These are phyloP conservation scores for Volucella zonaria DNA, from an alignment of 2,888 invertebrate genomes.

Conservation along the genomic window DNA sequence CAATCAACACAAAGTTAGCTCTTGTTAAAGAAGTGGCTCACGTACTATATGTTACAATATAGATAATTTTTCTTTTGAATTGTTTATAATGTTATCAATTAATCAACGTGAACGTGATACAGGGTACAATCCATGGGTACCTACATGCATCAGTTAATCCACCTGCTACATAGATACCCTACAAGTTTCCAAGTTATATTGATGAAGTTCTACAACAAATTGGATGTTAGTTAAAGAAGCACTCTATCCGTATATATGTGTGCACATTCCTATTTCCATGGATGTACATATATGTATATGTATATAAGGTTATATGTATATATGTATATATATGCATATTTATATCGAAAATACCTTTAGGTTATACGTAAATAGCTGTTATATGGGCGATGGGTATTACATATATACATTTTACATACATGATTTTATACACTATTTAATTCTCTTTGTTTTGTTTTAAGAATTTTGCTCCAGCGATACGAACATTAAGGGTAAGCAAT, in stretches of 20 bases:
- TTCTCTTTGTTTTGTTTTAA: no score
- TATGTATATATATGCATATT: no score
- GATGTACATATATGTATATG: no score
- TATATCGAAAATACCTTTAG: no score
- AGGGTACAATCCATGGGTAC: not conserved
- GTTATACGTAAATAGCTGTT: no score
- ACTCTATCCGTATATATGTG: not conserved
- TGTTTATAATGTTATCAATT: slow-evolving; percentile 46
- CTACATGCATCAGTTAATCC: slow-evolving; percentile 7
- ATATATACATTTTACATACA: no score
- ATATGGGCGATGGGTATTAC: no score
- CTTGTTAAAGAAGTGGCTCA: slow-evolving; percentile 6
- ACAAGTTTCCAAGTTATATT: slow-evolving; percentile 15
- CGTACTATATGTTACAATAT: slow-evolving; percentile 11
- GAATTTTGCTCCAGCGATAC: no score
- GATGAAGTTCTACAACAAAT: slow-evolving; percentile 12
- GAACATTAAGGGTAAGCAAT: no score
- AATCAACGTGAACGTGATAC: slow-evolving; percentile 44
- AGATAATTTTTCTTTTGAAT: slow-evolving; percentile 49
- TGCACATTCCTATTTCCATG: not conserved
- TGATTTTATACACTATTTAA: no score
- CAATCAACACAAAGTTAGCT: slow-evolving; percentile 32
- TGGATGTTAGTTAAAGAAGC: not conserved
- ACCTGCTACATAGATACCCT: slow-evolving; percentile 3
- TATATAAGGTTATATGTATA: no score